Percentiles rank a stretch among this genome's conserved stretches.
Evolutionary conservation across 2,888 invertebrate genomes (phyloP).

Genomic region (Epiblema foenella): DNA sequence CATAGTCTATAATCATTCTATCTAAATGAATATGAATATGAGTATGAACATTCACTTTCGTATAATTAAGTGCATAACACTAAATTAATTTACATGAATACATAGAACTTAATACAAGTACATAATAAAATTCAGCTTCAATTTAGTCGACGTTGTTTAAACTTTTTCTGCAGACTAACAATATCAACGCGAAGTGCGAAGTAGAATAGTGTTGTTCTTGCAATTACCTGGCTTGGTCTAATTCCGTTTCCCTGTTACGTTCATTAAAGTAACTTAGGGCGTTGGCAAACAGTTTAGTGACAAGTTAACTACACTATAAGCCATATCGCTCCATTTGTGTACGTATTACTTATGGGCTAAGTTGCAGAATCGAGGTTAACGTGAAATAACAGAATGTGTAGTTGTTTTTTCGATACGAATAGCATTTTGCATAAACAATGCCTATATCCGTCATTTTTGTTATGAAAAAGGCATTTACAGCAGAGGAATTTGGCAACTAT

Average conservation of each 20-base stretch:
- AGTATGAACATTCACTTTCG: no score
- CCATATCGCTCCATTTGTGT: conserved; percentile 4
- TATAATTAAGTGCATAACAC: no score
- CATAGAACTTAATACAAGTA: no score
- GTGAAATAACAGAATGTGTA: no score
- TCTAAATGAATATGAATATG: no score
- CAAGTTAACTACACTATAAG: conserved; percentile 23
- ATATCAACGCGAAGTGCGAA: conserved; percentile 37
- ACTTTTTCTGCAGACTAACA: conserved; percentile 33
- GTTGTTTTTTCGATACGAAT: no score
- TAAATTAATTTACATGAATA: no score
- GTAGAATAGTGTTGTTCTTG: conserved; percentile 39
- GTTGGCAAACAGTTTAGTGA: conserved; percentile 41
- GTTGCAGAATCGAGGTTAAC: neutral
- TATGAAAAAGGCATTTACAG: no score
- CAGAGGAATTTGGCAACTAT: no score
- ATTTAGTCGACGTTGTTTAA: conserved; percentile 26
- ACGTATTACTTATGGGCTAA: neutral
- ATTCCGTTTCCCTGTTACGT: conserved; percentile 40
- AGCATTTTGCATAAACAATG: no score
- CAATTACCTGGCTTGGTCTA: conserved; percentile 38
- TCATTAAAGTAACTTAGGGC: conserved; percentile 35
- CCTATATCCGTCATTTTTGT: no score
- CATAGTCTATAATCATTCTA: no score
- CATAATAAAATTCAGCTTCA: conserved; percentile 29